phyloP scores from a whole-genome alignment of 2,888 invertebrate species.

The Adelphocoris suturalis region DNA sequence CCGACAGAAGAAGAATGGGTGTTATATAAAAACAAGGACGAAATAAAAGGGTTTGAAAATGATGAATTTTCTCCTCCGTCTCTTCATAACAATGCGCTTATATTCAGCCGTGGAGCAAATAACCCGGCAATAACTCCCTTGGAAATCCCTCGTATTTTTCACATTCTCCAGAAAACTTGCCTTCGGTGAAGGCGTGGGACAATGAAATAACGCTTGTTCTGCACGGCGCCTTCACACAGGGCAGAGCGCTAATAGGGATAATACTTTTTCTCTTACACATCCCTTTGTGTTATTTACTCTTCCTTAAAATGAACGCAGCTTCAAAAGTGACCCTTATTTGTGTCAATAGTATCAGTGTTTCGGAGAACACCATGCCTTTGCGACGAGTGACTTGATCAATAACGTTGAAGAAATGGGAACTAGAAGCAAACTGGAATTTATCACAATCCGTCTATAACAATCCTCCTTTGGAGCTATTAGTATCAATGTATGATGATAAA shows the following conservation, averaged over 20 bases:
- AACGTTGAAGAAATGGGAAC: background rate
- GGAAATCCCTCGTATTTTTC: slow-evolving; percentile 65
- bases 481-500: too few species aligned
- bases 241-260: slow-evolving; percentile 58
- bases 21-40: background rate
- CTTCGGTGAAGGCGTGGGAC: slow-evolving; percentile 37
- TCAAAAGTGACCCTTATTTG: background rate
- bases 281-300: slow-evolving; percentile 26
- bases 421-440: too few species aligned
- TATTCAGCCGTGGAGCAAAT: slow-evolving; percentile 61
- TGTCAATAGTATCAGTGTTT: too few species aligned
- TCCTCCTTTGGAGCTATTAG: too few species aligned
- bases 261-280: slow-evolving; percentile 41
- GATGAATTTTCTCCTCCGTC: slow-evolving; percentile 48
- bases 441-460: too few species aligned
- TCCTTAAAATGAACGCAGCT: background rate
- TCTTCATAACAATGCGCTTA: slow-evolving; percentile 56
- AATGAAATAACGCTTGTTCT: slow-evolving; percentile 67
- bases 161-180: slow-evolving; percentile 44
- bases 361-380: too few species aligned
- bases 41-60: slow-evolving; percentile 52
- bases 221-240: slow-evolving; percentile 45
- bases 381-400: background rate
- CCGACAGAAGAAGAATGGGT: background rate
- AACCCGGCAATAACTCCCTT: slow-evolving; percentile 67